These are phyloP conservation scores for Vulpes lagopus DNA, from an alignment of 2,113 vertebrate genomes.

Conservation along the genomic window DNA sequence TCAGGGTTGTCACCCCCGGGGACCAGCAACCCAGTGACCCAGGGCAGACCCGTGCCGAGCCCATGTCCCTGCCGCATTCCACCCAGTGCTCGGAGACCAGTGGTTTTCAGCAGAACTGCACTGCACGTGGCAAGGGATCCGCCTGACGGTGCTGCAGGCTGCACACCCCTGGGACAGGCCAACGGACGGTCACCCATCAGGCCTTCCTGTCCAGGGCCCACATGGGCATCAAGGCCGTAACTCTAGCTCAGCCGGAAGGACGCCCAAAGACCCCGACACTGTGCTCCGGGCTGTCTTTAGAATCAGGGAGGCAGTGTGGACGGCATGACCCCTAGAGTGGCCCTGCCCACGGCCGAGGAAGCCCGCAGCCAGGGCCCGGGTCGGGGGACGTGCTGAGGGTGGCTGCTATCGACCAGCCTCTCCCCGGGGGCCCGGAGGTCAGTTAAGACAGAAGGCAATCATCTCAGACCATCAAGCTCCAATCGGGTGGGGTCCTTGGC, in stretches of 20 bases:
- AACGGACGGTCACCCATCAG: accelerated
- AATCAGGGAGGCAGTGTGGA: accelerated
- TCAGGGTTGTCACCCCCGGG: background rate
- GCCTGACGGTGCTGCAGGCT: background rate
- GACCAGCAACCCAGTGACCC: background rate
- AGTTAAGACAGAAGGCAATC: background rate
- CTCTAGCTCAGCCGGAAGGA: background rate
- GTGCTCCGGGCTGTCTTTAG: background rate
- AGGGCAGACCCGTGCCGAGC: background rate
- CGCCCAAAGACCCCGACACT: background rate
- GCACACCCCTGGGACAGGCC: background rate
- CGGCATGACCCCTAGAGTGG: no score
- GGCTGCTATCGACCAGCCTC: accelerated
- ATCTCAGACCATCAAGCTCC: background rate
- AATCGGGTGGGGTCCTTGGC: background rate
- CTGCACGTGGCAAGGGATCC: no score
- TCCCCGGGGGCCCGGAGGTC: background rate
- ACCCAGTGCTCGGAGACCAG: no score
- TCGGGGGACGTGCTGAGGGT: background rate
- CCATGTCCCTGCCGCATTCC: accelerated
- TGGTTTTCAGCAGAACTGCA: accelerated
- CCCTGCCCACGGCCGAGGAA: background rate
- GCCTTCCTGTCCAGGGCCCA: background rate
- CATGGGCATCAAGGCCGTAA: background rate
- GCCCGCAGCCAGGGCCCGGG: background rate